These are phyloP conservation scores for Cairina moschata DNA, from an alignment of 2,113 vertebrate species.

Conservation along the genomic window DNA sequence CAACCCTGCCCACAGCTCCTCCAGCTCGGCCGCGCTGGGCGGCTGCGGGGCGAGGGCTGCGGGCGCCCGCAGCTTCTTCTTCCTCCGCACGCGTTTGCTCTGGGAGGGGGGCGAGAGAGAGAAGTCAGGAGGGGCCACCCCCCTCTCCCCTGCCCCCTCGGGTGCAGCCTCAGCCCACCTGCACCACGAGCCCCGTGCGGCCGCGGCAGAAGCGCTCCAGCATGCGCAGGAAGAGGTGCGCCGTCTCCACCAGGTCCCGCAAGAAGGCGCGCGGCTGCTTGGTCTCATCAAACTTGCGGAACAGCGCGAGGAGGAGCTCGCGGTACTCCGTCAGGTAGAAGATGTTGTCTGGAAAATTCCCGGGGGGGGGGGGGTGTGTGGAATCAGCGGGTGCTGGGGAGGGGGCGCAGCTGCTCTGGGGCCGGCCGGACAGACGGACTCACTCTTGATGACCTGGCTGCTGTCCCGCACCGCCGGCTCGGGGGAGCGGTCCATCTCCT, in stretches of 20 bases:
- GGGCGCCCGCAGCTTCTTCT: constrained; percentile 50
- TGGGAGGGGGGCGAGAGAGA: not conserved
- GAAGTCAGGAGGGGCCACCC: not conserved
- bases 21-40: constrained; percentile 68
- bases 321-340: constrained; percentile 99
- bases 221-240: constrained; percentile 94
- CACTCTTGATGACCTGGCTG: constrained; percentile 92
- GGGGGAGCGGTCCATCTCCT: constrained; percentile 90
- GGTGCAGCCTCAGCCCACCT: constrained; percentile 70
- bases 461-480: constrained; percentile 88
- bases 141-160: fast-evolving
- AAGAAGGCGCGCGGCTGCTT: constrained; percentile 90
- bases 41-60: not conserved
- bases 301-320: constrained; percentile 91
- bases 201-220: constrained; percentile 91
- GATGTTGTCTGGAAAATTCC: constrained; percentile 85
- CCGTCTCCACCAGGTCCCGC: constrained; percentile 91
- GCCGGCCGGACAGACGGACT: not conserved
- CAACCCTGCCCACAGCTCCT: constrained; percentile 82
- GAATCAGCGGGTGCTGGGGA: fast-evolving
- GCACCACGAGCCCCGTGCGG: constrained; percentile 85
- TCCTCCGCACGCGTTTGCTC: constrained; percentile 82
- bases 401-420: not conserved
- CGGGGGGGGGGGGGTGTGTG: too few species aligned
- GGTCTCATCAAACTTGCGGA: constrained; percentile 91